A percentile compares a stretch with the other conserved stretches of the same genome.
Conservation (phyloP, 2,888 invertebrate genomes). For the Trilocha varians region DNA sequence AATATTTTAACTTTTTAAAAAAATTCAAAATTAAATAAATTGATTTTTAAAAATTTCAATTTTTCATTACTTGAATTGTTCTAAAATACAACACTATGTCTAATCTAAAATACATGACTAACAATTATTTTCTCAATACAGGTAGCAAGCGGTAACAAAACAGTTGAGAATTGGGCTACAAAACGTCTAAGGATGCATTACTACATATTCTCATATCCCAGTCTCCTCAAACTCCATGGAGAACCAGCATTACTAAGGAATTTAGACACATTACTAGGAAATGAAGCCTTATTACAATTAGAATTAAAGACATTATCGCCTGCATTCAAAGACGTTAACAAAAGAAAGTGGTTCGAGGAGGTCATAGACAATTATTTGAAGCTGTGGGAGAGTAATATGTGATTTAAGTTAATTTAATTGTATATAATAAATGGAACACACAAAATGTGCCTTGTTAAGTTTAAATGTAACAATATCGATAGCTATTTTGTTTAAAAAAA, state of each 20-base stretch:
- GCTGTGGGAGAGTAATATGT: conserved; percentile 92
- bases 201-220: conserved; percentile 87
- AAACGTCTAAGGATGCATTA: conserved; percentile 81
- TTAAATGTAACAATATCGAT: background rate
- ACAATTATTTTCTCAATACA: conserved; percentile 19
- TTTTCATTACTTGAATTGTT: no score
- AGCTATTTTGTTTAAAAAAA: no score
- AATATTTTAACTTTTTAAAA: no score
- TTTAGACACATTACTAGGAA: conserved; percentile 81
- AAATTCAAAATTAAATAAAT: no score
- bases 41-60: no score
- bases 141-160: conserved; percentile 84
- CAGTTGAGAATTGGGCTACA: conserved; percentile 84
- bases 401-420: conserved; percentile 31
- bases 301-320: conserved; percentile 85
- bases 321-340: conserved; percentile 82
- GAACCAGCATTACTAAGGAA: conserved; percentile 79
- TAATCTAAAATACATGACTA: background rate
- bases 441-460: background rate
- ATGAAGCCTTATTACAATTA: conserved; percentile 88
- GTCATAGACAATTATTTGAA: conserved; percentile 92
- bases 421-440: background rate
- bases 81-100: no score
- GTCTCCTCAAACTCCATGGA: conserved; percentile 86
- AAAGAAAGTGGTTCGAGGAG: conserved; percentile 89